A percentile compares a stretch with the other conserved stretches of the same genome.
Evolutionary conservation across 1,140 invertebrate genomes (phyloP).

Genomic region (Microplitis demolitor): DNA sequence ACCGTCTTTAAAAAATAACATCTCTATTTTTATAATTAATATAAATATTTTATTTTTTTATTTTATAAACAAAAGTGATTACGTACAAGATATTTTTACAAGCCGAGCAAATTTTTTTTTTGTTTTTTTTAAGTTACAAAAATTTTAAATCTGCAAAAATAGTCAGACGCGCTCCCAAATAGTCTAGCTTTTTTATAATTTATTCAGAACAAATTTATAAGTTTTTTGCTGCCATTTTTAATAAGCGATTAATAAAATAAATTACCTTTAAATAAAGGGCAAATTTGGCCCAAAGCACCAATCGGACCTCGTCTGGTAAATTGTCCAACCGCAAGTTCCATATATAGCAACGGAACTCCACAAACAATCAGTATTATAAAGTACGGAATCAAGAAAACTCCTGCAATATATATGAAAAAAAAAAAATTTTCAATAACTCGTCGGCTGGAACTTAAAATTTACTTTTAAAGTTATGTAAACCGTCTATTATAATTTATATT

Average conservation of each 20-base stretch:
- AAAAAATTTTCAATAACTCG: neutral
- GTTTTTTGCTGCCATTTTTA: too few relatives aligned
- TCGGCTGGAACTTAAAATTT: neutral
- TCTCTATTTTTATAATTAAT: neutral
- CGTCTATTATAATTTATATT: neutral
- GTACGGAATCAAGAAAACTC: slow-evolving; percentile 83
- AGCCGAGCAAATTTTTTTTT: too few relatives aligned
- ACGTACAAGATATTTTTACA: too few relatives aligned
- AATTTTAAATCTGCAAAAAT: too few relatives aligned
- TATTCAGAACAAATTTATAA: too few relatives aligned
- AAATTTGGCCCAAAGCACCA: slow-evolving; percentile 80
- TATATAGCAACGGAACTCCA: slow-evolving; percentile 81
- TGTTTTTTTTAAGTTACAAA: too few relatives aligned
- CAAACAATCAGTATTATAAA: slow-evolving; percentile 80
- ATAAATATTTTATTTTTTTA: neutral
- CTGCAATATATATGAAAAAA: slow-evolving; percentile 65
- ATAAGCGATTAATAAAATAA: neutral
- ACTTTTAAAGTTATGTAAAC: neutral
- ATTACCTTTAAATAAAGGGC: slow-evolving; percentile 84
- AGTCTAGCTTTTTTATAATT: too few relatives aligned
- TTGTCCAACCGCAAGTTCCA: slow-evolving; percentile 82
- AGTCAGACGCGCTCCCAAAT: too few relatives aligned
- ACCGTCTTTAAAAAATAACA: too few relatives aligned
- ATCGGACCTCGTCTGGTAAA: slow-evolving; percentile 82
- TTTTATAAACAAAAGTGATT: too few relatives aligned